Conservation (phyloP, 2,888 invertebrate species). For the Bugulina stolonifera region DNA sequence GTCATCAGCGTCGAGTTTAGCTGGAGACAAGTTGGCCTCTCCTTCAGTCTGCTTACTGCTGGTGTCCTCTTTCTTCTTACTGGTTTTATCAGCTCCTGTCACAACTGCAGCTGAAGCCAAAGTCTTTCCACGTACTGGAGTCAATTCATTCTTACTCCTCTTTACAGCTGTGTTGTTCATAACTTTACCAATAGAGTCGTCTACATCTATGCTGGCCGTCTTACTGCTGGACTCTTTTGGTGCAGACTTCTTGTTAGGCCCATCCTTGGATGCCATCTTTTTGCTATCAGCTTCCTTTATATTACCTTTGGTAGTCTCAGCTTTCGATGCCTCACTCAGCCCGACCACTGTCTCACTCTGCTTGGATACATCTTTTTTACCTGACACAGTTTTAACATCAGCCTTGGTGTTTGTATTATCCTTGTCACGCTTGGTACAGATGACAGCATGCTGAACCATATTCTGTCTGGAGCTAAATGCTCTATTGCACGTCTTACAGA, state of each 20-base stretch:
- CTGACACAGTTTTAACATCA: neutral
- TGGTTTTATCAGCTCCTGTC: neutral
- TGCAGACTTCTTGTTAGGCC: neutral
- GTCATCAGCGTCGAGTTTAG: slow-evolving; percentile 3
- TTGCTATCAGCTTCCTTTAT: neutral
- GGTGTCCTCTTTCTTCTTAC: neutral
- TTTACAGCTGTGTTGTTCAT: no score
- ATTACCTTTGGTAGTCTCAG: neutral
- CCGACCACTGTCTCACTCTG: neutral
- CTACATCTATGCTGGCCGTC: neutral
- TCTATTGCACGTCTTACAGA: slow-evolving; percentile 21
- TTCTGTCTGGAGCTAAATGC: neutral
- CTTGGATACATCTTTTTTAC: neutral
- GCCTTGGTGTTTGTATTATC: neutral
- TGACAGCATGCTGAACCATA: slow-evolving; percentile 2
- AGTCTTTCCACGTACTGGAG: neutral
- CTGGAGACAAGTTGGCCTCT: neutral
- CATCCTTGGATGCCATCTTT: neutral
- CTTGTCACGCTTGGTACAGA: slow-evolving; percentile 2
- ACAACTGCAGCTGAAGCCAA: no score
- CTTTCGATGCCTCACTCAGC: neutral
- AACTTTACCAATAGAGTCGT: no score
- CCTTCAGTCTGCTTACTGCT: neutral
- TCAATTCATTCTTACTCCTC: neutral
- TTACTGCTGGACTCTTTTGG: neutral